Base-by-base conservation (phyloP, 1,140 invertebrate species). In the Glossosoma conforme region DNA sequence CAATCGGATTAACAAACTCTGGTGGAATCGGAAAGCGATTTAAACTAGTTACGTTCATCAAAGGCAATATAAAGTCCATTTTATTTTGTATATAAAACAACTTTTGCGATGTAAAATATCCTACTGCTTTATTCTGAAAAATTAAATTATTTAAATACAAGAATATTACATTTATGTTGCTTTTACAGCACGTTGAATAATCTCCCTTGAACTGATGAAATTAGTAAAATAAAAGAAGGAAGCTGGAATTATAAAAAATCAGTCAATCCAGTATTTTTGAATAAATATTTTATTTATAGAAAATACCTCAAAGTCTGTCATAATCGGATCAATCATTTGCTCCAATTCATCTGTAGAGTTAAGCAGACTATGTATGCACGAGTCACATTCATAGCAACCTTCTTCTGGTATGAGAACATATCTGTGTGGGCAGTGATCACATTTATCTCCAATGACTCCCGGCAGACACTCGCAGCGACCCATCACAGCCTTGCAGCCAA, bases 381-480 rank as follows among this genome's bases (percentile, higher is more conserved):
- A 85, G 68, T 92, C 91, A 68, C 95, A 98, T 54, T 85, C 81
- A 62, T 82, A 77, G 62, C 87, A 90, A 1, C 87, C 87, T 43
- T 80, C 67, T 14, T 82, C 77, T 28, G 81, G 78, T 8, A 87
- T 79, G 6, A 85, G 72, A 5, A 89, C 81, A 51, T 87, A 71
- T 44, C 58, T 79, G 59, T 87, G 78, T 0, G 93, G 91, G 69
- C 97, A 99, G 3, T 86, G 82, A 59, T 98, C 93, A 69, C 97
- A 99, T 62, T 92, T 93, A 61, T 91, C 86, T 1, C 97, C 97
- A 30, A 94, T 84, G 0, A 98, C 96, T 11, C 94, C 95, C 0
- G 90, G 91, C 17, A 98, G 70, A 74, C 97, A 99, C 44, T 89
- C 82, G 66, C 97, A 99, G 56, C 94, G 89, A 0, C 97, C 97